Evolutionary conservation across 2,113 vertebrate genomes (phyloP).

Genomic region (Psittacula cyanocephala): DNA sequence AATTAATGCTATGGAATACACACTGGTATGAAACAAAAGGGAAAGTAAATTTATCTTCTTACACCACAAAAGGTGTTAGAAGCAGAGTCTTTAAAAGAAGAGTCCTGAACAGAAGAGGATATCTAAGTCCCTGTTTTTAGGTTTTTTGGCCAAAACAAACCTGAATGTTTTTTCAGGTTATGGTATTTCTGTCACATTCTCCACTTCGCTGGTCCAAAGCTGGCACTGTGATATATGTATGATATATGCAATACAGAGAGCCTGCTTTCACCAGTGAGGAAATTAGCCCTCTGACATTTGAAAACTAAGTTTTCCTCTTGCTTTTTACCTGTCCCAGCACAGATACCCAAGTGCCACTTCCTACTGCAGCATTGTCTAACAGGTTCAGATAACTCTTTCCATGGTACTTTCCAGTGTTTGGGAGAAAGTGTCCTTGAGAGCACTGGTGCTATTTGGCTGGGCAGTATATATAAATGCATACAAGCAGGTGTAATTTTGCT

Average conservation of each 20-base stretch:
- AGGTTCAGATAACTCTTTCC: neutral
- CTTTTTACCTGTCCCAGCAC: neutral
- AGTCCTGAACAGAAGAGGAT: neutral
- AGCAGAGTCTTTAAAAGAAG: neutral
- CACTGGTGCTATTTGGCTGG: neutral
- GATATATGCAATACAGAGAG: neutral
- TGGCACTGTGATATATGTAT: neutral
- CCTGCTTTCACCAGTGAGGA: neutral
- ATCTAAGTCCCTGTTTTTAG: neutral
- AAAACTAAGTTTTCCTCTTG: neutral
- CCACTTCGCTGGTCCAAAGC: neutral
- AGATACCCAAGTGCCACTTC: neutral
- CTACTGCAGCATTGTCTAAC: neutral
- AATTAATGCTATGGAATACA: conserved; percentile 23
- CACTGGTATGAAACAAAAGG: neutral
- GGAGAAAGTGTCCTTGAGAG: conserved; percentile 22
- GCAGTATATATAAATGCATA: neutral
- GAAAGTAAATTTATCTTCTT: conserved; percentile 36
- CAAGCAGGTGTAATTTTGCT: neutral
- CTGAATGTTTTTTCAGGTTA: neutral
- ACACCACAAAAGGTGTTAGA: neutral
- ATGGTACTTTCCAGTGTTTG: fast-evolving
- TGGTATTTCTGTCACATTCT: neutral
- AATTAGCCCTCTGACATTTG: neutral
- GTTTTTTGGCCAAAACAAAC: neutral